Conservation (phyloP, 2,888 invertebrate genomes). For the Tachina grossa region DNA sequence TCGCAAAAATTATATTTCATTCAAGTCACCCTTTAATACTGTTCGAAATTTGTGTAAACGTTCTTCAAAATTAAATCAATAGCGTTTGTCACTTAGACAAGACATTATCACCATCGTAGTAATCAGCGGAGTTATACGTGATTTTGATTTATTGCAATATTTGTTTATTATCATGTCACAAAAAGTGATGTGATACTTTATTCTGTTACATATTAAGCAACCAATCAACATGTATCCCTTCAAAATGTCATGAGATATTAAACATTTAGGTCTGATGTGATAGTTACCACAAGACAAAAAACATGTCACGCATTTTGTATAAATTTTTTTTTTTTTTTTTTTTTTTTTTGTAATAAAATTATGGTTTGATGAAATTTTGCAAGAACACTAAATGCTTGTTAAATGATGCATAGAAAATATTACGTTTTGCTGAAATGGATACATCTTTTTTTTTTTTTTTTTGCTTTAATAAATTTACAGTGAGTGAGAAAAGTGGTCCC, state of each 20-base stretch:
- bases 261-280: conserved; percentile 13
- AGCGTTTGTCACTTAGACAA: background rate
- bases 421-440: background rate
- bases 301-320: background rate
- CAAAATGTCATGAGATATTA: background rate
- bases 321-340: background rate
- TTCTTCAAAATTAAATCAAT: no score
- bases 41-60: no score
- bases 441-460: background rate
- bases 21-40: no score
- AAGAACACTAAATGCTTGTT: conserved; percentile 12
- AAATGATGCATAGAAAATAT: conserved; percentile 28
- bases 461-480: background rate
- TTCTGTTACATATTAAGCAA: background rate
- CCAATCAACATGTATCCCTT: background rate
- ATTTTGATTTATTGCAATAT: conserved; percentile 36
- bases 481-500: background rate
- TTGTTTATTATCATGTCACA: conserved; percentile 43
- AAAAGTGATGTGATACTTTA: conserved; percentile 12
- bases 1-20: no score
- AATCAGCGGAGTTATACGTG: background rate
- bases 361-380: conserved; percentile 6
- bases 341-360: background rate
- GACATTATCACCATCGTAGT: background rate
- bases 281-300: background rate